phyloP scores from a whole-genome alignment of 2,888 invertebrate species.

The Phymatocera aterrima region DNA sequence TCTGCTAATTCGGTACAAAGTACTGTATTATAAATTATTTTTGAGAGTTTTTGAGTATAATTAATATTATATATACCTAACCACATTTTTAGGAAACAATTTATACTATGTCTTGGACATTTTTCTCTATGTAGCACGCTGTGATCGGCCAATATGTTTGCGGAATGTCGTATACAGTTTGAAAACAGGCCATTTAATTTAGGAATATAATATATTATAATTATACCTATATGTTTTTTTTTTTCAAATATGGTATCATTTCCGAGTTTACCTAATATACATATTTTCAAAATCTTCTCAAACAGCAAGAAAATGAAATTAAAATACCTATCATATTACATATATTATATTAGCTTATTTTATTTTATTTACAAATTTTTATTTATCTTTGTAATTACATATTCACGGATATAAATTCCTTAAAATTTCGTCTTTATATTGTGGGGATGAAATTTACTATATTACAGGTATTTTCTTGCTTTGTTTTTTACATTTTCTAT shows the following conservation, averaged over 20 bases:
- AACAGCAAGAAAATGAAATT: background rate
- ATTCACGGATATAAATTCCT: constrained; percentile 21
- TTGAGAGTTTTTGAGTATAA: background rate
- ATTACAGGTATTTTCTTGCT: background rate
- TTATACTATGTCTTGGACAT: constrained; percentile 13
- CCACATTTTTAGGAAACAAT: constrained; percentile 23
- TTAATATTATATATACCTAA: too few relatives aligned
- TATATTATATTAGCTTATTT: constrained; percentile 21
- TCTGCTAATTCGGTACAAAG: constrained; percentile 26
- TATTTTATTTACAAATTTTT: constrained; percentile 43
- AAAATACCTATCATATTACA: too few relatives aligned
- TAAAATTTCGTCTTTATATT: background rate
- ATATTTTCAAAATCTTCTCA: constrained; percentile 15
- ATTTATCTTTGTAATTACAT: constrained; percentile 25
- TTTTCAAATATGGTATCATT: constrained; percentile 7
- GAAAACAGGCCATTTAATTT: constrained; percentile 38
- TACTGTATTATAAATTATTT: constrained; percentile 19
- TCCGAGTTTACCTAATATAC: too few relatives aligned
- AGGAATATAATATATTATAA: constrained; percentile 8
- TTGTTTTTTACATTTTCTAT: constrained; percentile 47
- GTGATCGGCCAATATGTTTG: constrained; percentile 41
- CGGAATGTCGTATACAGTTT: constrained; percentile 17
- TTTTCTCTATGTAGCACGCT: constrained; percentile 23
- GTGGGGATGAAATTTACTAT: background rate
- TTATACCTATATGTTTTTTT: background rate